Conservation (phyloP, 2,113 vertebrate genomes). For the Paracanthobrama guichenoti region DNA sequence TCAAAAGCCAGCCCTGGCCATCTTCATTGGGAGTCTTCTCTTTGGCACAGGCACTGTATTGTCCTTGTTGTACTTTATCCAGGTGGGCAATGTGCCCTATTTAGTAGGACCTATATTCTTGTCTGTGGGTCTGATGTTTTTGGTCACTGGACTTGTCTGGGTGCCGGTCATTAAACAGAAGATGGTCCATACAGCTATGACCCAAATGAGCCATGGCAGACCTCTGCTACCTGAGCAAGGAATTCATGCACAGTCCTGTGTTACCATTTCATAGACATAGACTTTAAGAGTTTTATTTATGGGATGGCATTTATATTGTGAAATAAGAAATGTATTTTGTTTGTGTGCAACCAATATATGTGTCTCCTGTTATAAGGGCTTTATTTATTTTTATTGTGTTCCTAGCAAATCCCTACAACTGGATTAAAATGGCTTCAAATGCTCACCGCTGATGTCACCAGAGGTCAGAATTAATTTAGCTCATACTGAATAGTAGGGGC, state of each 20-base stretch:
- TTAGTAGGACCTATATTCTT: slow-evolving; percentile 46
- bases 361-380: not conserved
- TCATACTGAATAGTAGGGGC: not conserved
- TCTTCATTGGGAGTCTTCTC: slow-evolving; percentile 32
- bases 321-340: not conserved
- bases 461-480: slow-evolving; percentile 46
- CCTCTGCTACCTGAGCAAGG: slow-evolving; percentile 7
- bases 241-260: not conserved
- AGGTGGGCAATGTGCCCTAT: slow-evolving; percentile 11
- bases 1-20: slow-evolving; percentile 40
- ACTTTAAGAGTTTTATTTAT: not conserved
- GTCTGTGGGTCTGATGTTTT: slow-evolving; percentile 53
- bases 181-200: slow-evolving; percentile 17
- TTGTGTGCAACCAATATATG: slow-evolving; percentile 1
- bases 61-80: slow-evolving; percentile 51
- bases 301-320: not conserved
- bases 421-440: slow-evolving; percentile 55
- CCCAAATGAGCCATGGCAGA: slow-evolving; percentile 36
- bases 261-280: slow-evolving; percentile 32
- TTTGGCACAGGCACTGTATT: slow-evolving; percentile 19
- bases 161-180: slow-evolving; percentile 53
- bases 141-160: slow-evolving; percentile 51
- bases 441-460: slow-evolving; percentile 36
- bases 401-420: slow-evolving; percentile 34
- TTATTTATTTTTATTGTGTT: slow-evolving; percentile 2